Conservation (phyloP, 2,113 vertebrate genomes). For the Cynocephalus volans region DNA sequence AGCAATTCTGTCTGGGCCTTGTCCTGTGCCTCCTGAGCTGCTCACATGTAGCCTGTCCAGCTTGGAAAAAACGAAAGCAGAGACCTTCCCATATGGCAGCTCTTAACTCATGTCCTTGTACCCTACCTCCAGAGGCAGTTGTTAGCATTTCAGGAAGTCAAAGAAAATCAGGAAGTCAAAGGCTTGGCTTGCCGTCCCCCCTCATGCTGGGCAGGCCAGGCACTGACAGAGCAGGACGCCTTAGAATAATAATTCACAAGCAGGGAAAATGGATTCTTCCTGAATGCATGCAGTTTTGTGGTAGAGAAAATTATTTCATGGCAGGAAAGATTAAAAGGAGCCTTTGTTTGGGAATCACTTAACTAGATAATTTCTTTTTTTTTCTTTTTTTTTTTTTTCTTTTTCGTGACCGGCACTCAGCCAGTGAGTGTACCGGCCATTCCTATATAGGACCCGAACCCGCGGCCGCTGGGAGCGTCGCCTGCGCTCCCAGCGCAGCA, state of each 20-base stretch:
- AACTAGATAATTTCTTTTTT: not conserved
- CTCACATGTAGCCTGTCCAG: not conserved
- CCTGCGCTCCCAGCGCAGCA: too few relatives aligned
- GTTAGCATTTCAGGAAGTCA: not conserved
- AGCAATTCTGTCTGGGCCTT: not conserved
- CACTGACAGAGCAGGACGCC: too few relatives aligned
- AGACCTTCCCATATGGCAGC: not conserved
- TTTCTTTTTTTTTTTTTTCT: too few relatives aligned
- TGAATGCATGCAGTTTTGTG: not conserved
- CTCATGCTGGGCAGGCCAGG: not conserved
- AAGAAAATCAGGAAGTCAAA: not conserved
- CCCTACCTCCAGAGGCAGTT: not conserved
- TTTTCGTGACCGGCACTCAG: too few relatives aligned
- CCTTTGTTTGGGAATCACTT: constrained; percentile 18
- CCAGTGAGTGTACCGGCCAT: too few relatives aligned
- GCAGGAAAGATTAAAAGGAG: not conserved
- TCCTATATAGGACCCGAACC: too few relatives aligned
- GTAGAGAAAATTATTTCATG: not conserved
- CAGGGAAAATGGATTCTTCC: not conserved
- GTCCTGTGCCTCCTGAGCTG: not conserved
- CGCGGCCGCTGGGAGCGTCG: too few relatives aligned
- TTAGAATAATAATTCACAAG: not conserved
- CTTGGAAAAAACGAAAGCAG: not conserved
- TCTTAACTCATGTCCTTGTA: not conserved
- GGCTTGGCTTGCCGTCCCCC: not conserved